Evolutionary conservation across 2,113 vertebrate genomes (phyloP).

Genomic region (Callionymus lyra): DNA sequence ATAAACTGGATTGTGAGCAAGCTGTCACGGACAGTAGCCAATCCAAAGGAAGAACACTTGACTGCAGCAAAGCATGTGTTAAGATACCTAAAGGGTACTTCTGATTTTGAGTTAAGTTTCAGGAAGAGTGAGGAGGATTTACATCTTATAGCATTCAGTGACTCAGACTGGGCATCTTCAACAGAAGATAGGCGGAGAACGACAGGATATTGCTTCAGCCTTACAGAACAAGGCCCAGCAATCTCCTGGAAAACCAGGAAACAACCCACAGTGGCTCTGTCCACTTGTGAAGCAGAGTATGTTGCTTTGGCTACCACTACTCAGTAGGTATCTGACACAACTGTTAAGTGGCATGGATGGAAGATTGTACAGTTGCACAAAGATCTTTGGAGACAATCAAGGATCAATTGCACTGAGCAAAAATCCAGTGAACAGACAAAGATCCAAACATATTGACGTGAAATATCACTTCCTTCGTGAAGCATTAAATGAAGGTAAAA

Average conservation of each 20-base stretch:
- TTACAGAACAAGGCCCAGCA: neutral
- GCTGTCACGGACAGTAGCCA: neutral
- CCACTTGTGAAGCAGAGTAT: neutral
- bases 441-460: too few species aligned
- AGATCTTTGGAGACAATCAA: too few species aligned
- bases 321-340: slow-evolving; percentile 1
- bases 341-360: neutral
- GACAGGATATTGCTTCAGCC: neutral
- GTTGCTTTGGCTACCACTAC: neutral
- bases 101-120: too few species aligned
- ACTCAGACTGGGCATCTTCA: neutral
- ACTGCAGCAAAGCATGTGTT: slow-evolving; percentile 1
- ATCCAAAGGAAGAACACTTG: slow-evolving; percentile 1
- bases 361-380: too few species aligned
- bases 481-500: too few species aligned
- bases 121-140: too few species aligned
- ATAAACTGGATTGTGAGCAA: slow-evolving; percentile 1
- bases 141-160: too few species aligned
- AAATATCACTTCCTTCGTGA: too few species aligned
- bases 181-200: neutral
- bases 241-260: neutral
- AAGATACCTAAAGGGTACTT: neutral
- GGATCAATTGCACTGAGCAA: too few species aligned
- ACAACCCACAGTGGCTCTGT: neutral
- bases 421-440: too few species aligned